A percentile compares a stretch with the other conserved stretches of the same genome.
Conservation (phyloP, 2,888 invertebrate genomes). For the Caenorhabditis sulstoni region DNA sequence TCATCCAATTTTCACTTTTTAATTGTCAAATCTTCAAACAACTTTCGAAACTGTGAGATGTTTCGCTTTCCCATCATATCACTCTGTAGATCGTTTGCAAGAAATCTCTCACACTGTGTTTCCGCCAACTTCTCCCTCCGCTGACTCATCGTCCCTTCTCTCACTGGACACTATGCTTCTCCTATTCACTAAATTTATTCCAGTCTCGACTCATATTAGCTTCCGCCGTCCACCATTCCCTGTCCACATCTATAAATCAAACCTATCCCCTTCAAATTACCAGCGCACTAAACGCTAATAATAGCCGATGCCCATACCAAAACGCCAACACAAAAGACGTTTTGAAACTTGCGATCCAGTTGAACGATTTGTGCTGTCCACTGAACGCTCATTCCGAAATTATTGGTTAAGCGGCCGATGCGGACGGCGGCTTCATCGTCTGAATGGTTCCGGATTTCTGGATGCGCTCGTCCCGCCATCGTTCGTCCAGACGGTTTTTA, state of each 20-base stretch:
- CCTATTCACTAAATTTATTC: background rate
- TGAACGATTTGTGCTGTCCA: constrained; percentile 52
- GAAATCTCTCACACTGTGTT: background rate
- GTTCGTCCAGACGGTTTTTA: constrained; percentile 32
- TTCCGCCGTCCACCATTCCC: constrained; percentile 1
- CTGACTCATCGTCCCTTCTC: background rate
- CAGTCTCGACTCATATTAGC: constrained; percentile 13
- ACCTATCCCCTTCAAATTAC: constrained; percentile 44
- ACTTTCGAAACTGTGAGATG: constrained; percentile 60
- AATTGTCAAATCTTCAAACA: constrained; percentile 58
- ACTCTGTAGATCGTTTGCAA: constrained; percentile 2
- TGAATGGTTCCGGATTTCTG: constrained; percentile 54
- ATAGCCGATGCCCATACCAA: constrained; percentile 55
- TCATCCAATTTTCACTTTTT: constrained; percentile 59
- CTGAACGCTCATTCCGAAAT: constrained; percentile 43
- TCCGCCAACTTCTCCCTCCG: background rate
- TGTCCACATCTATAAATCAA: constrained; percentile 55
- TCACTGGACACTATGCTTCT: constrained; percentile 1
- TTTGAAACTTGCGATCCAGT: constrained; percentile 55
- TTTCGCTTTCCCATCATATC: constrained; percentile 59
- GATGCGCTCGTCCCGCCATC: constrained; percentile 35
- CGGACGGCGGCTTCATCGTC: constrained; percentile 37
- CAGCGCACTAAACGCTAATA: constrained; percentile 55
- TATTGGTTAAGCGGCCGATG: constrained; percentile 47
- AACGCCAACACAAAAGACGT: constrained; percentile 42